Evolutionary conservation across 2,888 invertebrate species (phyloP).

Genomic region (Leucophenga montana): DNA sequence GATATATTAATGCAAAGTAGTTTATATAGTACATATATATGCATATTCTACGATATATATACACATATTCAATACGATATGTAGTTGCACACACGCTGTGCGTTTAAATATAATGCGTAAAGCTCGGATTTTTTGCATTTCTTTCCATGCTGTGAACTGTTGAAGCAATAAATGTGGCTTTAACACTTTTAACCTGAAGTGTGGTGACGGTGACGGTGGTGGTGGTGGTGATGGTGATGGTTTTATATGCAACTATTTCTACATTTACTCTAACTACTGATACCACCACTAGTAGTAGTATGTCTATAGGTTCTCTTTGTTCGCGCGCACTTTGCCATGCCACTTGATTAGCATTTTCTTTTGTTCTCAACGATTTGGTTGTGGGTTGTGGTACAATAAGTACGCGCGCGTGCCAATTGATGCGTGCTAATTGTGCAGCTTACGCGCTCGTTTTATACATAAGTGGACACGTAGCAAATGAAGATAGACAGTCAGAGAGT

Average conservation of each 20-base stretch:
- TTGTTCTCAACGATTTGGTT: slow-evolving; percentile 30
- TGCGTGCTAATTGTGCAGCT: slow-evolving; percentile 64
- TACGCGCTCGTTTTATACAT: slow-evolving; percentile 36
- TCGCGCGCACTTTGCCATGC: slow-evolving; percentile 30
- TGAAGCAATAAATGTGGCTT: slow-evolving; percentile 7
- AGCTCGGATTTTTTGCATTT: not conserved
- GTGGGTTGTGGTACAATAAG: slow-evolving; percentile 43
- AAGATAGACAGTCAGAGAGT: not conserved
- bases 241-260: not conserved
- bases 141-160: slow-evolving; percentile 1
- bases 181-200: slow-evolving; percentile 3
- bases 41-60: slow-evolving; percentile 28
- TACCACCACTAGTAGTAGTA: not conserved
- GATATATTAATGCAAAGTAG: slow-evolving; percentile 52
- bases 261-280: not conserved
- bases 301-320: not conserved
- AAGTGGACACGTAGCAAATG: slow-evolving; percentile 29
- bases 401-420: slow-evolving; percentile 65
- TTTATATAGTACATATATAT: too few relatives aligned
- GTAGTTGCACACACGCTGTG: slow-evolving; percentile 26
- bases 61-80: not conserved
- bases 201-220: not conserved
- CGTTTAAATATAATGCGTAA: slow-evolving; percentile 25
- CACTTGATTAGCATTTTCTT: slow-evolving; percentile 64
- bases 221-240: not conserved